Conservation (phyloP, 2,888 invertebrate genomes). For the Ferrisia virgata region DNA sequence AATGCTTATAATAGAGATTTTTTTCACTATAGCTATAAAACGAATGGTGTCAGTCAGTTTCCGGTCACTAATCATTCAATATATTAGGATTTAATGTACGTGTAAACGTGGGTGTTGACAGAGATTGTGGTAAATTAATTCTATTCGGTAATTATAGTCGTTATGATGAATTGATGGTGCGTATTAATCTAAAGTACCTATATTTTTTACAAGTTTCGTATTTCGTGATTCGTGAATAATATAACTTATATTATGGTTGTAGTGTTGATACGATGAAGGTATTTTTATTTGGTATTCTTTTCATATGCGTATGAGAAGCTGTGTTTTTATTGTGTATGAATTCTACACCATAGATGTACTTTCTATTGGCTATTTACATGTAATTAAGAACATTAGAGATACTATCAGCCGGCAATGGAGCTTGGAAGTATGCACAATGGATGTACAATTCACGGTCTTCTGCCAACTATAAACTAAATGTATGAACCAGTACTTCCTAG, state of each 20-base stretch:
- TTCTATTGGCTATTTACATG: not conserved
- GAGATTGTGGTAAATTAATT: not conserved
- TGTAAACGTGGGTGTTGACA: conserved; percentile 5
- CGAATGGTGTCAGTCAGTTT: not conserved
- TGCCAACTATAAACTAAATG: not conserved
- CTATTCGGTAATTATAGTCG: not conserved
- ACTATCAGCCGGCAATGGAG: not conserved
- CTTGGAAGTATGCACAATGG: too few relatives aligned
- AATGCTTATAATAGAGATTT: not conserved
- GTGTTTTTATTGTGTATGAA: not conserved
- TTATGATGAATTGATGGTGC: not conserved
- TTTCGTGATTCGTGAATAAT: not conserved
- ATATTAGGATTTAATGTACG: not conserved
- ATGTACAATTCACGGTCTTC: too few relatives aligned
- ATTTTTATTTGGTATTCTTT: not conserved
- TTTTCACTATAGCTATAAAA: not conserved
- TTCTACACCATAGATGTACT: not conserved
- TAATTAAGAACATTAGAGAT: not conserved
- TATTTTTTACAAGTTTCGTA: not conserved
- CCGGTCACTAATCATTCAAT: conserved; percentile 7
- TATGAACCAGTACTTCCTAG: too few relatives aligned
- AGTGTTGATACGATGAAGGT: not conserved
- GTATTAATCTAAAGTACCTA: not conserved
- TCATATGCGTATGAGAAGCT: not conserved
- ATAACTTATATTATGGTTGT: not conserved